phyloP scores from a whole-genome alignment of 2,888 invertebrate genomes.

The Calameuta pallipes region DNA sequence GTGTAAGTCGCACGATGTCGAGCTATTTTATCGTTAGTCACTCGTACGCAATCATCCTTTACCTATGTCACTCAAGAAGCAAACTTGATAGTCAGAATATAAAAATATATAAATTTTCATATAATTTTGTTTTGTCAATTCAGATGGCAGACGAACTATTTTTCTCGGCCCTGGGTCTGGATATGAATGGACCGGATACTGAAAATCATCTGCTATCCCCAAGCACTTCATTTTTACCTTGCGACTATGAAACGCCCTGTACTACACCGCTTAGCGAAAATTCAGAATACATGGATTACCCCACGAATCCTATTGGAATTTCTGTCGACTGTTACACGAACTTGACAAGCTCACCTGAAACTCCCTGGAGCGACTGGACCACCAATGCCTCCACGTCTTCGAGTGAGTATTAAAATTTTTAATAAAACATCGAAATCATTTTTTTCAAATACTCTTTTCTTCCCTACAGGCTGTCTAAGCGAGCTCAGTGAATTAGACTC shows the following conservation, averaged over 20 bases:
- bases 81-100: not conserved
- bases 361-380: constrained; percentile 58
- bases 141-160: constrained; percentile 63
- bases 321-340: constrained; percentile 55
- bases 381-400: constrained; percentile 46
- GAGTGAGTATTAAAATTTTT: constrained; percentile 34
- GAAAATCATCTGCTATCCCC: constrained; percentile 43
- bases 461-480: constrained; percentile 42
- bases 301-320: constrained; percentile 25
- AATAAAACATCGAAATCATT: not conserved
- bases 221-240: constrained; percentile 30
- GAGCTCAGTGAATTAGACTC: constrained; percentile 59
- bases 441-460: not conserved
- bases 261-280: constrained; percentile 44
- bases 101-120: not conserved
- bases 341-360: constrained; percentile 52
- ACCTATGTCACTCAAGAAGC: not conserved
- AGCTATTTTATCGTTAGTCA: not conserved
- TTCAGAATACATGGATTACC: constrained; percentile 33
- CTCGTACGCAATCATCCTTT: not conserved
- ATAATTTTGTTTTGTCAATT: not conserved
- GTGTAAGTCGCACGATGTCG: not conserved
- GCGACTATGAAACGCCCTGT: constrained; percentile 54
- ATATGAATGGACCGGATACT: constrained; percentile 38
- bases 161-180: constrained; percentile 59